Evolutionary conservation across 2,888 invertebrate species (phyloP).

Genomic region (Lochmaea capreae): DNA sequence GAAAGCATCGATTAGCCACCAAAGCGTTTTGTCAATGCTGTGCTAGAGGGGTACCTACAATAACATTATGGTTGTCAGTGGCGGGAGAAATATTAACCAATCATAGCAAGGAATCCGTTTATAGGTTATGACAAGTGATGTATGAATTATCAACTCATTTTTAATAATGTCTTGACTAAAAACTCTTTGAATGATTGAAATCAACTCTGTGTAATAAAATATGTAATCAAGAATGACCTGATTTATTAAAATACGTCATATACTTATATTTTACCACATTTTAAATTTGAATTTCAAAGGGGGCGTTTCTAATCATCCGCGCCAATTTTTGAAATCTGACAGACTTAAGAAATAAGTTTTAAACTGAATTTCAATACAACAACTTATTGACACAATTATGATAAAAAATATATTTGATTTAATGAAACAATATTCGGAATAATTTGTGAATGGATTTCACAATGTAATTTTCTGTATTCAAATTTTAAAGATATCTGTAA

Average conservation of each 20-base stretch:
- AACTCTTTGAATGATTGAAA: neutral
- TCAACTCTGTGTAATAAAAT: neutral
- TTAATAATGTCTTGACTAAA: neutral
- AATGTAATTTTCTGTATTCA: no score
- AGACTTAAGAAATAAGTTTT: neutral
- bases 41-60: constrained; percentile 63
- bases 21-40: constrained; percentile 58
- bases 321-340: neutral
- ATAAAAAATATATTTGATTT: neutral
- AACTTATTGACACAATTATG: neutral
- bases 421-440: neutral
- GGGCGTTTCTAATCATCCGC: neutral
- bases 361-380: neutral
- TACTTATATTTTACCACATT: neutral
- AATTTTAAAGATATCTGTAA: no score
- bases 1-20: constrained; percentile 59
- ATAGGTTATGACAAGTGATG: constrained; percentile 40
- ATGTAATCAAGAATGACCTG: neutral
- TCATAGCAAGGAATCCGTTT: constrained; percentile 42
- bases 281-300: neutral
- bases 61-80: constrained; percentile 57
- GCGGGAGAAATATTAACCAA: constrained; percentile 58
- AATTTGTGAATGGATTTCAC: neutral
- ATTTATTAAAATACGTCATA: neutral
- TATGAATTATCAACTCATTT: constrained; percentile 21